A percentile compares a stretch with the other conserved stretches of the same genome.
Conservation (phyloP, 2,797 vertebrate genomes). For the Anableps anableps region DNA sequence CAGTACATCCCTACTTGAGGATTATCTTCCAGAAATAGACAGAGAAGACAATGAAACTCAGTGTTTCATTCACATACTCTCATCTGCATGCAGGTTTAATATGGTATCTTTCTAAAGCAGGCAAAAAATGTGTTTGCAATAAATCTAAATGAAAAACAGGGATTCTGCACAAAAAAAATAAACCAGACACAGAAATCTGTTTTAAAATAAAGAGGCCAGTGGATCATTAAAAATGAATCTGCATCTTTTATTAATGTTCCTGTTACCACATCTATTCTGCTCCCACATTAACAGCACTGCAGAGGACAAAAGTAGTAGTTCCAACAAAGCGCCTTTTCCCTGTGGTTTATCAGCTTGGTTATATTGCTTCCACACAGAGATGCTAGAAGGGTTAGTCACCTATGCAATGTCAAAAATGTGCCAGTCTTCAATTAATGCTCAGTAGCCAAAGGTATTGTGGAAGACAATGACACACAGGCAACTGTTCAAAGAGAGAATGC, state of each 20-base stretch:
- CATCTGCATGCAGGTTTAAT: slow-evolving; percentile 41
- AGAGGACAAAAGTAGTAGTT: slow-evolving; percentile 36
- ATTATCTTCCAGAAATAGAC: slow-evolving; percentile 56
- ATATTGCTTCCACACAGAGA: slow-evolving; percentile 11
- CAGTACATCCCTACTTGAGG: slow-evolving; percentile 19
- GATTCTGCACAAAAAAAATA: slow-evolving; percentile 31
- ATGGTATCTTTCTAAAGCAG: slow-evolving; percentile 36
- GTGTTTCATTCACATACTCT: slow-evolving; percentile 34
- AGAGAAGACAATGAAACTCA: slow-evolving; percentile 30
- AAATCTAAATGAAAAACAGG: slow-evolving; percentile 29
- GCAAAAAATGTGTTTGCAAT: slow-evolving; percentile 19
- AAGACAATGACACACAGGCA: background rate
- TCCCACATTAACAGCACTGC: slow-evolving; percentile 43
- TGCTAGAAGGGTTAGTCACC: slow-evolving; percentile 21
- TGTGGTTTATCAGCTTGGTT: slow-evolving; percentile 32
- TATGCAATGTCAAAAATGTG: slow-evolving; percentile 7
- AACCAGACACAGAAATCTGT: slow-evolving; percentile 49
- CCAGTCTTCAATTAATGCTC: slow-evolving; percentile 24
- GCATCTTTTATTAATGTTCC: slow-evolving; percentile 76
- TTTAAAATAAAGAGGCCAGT: slow-evolving; percentile 67
- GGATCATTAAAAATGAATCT: slow-evolving; percentile 76
- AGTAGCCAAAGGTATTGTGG: background rate
- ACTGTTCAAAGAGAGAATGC: background rate
- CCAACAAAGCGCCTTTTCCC: slow-evolving; percentile 24
- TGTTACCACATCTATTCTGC: slow-evolving; percentile 64